Evolutionary conservation across 2,888 invertebrate genomes (phyloP).

Genomic region (Archips xylosteana): DNA sequence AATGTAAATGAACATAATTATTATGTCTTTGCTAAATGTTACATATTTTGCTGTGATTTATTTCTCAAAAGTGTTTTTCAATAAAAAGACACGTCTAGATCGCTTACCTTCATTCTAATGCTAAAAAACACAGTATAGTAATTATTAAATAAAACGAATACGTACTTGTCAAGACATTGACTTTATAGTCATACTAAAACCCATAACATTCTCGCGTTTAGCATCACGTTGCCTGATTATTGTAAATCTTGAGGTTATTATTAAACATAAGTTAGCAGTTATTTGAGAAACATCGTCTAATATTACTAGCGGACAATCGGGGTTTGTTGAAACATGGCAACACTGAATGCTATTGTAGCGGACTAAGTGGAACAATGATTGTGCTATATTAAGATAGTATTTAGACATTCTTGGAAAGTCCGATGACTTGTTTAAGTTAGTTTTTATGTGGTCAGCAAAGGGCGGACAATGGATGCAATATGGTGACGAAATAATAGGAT

Average conservation of each 20-base stretch:
- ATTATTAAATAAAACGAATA: background rate
- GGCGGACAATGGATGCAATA: no score
- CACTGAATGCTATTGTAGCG: slow-evolving; percentile 6
- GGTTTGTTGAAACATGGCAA: slow-evolving; percentile 15
- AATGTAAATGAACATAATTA: no score
- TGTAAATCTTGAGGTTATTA: slow-evolving; percentile 10
- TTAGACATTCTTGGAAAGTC: slow-evolving; percentile 11
- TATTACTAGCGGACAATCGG: slow-evolving; percentile 22
- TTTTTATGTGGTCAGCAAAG: background rate
- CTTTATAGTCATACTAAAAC: background rate
- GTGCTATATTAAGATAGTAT: background rate
- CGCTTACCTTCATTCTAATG: no score
- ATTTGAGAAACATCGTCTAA: slow-evolving; percentile 24
- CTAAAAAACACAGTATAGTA: no score
- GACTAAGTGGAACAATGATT: slow-evolving; percentile 14
- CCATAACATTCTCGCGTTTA: slow-evolving; percentile 13
- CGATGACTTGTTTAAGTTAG: background rate
- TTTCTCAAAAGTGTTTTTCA: no score
- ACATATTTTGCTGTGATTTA: no score
- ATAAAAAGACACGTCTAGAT: no score
- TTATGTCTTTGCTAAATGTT: no score
- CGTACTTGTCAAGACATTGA: background rate
- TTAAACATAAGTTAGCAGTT: slow-evolving; percentile 25
- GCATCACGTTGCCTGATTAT: slow-evolving; percentile 13
- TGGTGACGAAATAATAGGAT: no score